phyloP scores from a whole-genome alignment of 1,140 invertebrate species.

The Lepidurus packardi region DNA sequence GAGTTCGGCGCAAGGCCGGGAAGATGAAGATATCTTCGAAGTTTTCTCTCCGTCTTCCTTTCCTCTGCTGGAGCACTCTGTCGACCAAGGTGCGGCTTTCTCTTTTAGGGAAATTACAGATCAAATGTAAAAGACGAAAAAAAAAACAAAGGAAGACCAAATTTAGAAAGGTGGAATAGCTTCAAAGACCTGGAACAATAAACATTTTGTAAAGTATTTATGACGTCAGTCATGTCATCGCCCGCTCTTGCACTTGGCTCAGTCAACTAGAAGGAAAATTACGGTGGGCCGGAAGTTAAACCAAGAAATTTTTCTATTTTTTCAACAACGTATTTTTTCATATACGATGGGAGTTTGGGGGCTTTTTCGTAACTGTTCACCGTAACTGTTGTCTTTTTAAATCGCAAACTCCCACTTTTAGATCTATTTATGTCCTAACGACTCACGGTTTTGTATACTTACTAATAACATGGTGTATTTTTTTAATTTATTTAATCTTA shows the following conservation, averaged over 20 bases:
- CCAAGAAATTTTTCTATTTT: not conserved
- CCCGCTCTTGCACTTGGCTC: not conserved
- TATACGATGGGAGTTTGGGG: not conserved
- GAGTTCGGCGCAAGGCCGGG: not conserved
- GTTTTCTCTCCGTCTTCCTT: not conserved
- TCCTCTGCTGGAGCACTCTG: not conserved
- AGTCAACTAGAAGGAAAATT: not conserved
- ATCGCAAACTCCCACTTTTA: not conserved
- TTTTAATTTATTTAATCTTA: not conserved
- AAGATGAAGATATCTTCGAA: not conserved
- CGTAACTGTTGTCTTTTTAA: not conserved
- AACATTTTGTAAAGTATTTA: not conserved
- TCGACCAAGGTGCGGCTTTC: conserved; percentile 1
- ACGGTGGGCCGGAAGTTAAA: not conserved
- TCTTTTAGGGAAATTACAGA: not conserved
- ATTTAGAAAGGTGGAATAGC: not conserved
- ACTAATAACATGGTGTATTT: not conserved
- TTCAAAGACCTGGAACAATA: not conserved
- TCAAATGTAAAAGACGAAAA: not conserved
- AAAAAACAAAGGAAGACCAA: not conserved
- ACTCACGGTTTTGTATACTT: not conserved
- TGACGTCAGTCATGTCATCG: not conserved
- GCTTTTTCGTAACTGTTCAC: not conserved
- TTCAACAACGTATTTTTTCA: not conserved
- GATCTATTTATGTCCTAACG: not conserved